Conservation (phyloP, 2,113 vertebrate genomes). For the Oryctolagus cuniculus region mOryCun1.1 NC_091445.1:61581501-61582000, state of each 20-base stretch:
- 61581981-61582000: neutral
- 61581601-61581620: neutral
- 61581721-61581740: neutral
- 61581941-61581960: neutral
- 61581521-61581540: slow-evolving; percentile 27
- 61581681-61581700: neutral
- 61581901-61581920: neutral
- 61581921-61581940: neutral
- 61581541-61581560: slow-evolving; percentile 32
- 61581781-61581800: neutral
- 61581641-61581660: neutral
- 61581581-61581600: neutral
- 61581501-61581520: neutral
- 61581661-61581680: neutral
- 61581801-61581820: neutral
- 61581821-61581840: slow-evolving; percentile 3
- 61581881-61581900: neutral
- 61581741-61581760: neutral
- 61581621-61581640: slow-evolving; percentile 53
- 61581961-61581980: neutral
- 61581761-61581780: slow-evolving; percentile 45
- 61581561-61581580: neutral
- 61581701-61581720: neutral
- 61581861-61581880: neutral
- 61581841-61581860: neutral